These are phyloP conservation scores for Plectus sambesii DNA, from an alignment of 1,140 invertebrate genomes.

Conservation along the genomic window DNA sequence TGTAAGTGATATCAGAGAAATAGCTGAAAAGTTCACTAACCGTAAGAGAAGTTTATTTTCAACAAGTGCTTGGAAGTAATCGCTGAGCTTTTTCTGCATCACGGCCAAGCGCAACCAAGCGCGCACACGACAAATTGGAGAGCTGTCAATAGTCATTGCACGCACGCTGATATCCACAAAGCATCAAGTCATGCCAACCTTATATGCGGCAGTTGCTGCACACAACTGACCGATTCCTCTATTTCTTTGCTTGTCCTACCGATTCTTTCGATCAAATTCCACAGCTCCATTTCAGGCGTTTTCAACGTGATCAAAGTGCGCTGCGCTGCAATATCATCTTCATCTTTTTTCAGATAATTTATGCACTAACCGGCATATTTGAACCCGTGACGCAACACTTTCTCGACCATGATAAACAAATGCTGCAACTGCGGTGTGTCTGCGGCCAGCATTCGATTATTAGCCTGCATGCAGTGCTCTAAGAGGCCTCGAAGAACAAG, in stretches of 20 bases:
- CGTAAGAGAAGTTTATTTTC: constrained; percentile 57
- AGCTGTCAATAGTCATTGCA: constrained; percentile 54
- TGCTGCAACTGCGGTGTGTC: constrained; percentile 88
- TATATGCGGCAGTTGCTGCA: constrained; percentile 3
- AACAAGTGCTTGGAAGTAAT: constrained; percentile 81
- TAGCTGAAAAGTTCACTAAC: constrained; percentile 42
- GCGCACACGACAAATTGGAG: constrained; percentile 75
- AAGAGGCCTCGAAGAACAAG: constrained; percentile 1
- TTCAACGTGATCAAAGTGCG: background rate
- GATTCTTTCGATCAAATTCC: constrained; percentile 1
- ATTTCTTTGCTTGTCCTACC: constrained; percentile 1
- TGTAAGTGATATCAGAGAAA: background rate
- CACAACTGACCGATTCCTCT: constrained; percentile 1
- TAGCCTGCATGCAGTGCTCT: constrained; percentile 16
- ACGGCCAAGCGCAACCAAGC: constrained; percentile 85
- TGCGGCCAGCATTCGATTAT: constrained; percentile 65
- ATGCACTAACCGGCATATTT: constrained; percentile 56
- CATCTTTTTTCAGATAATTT: constrained; percentile 4
- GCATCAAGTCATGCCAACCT: background rate
- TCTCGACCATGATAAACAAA: constrained; percentile 93
- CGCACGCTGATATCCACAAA: constrained; percentile 5
- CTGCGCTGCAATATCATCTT: background rate
- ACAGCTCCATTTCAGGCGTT: constrained; percentile 5
- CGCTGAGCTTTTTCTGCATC: constrained; percentile 92
- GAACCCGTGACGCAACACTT: constrained; percentile 82